Evolutionary conservation across 2,113 vertebrate species (phyloP), one percentile per base, ranked within the genome.

Genomic region (Neolamprologus cancellatus): DNA sequence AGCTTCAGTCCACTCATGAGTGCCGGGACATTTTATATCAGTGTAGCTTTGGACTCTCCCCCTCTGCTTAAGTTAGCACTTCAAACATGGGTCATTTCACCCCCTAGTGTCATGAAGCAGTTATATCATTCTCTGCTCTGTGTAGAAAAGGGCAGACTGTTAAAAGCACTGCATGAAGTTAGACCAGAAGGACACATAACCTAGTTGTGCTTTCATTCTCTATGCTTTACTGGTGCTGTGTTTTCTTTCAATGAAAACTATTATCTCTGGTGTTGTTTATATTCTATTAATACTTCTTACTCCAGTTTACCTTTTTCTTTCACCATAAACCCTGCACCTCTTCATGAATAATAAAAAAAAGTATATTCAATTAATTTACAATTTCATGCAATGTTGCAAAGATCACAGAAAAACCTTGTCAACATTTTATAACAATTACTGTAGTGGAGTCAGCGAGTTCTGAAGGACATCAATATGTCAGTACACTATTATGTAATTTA

Each of bases 41-140:
- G 79, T 17, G 18, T n/a, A 59, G 46, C 81, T 79, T 28, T 53
- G 28, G 83, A 81, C 87, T 84, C 76, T 74, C 55, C 17, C 23
- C 34, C 71, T 79, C 78, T 84, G 79, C 64, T 84, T 82, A 66
- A 80, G 85, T 50, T 25, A 36, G 78, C 79, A 44, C 71, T 86
- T 89, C 71, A 76, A 76, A 76, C 25, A 76, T 46, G 84, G 71
- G 82, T 87, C 88, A 89, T 92, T 91, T 92, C 89, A 81, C 87
- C 91, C 82, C 61, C 87, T 92, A 84, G 86, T 87, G 90, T 82
- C 87, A 87, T 66, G 80, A 88, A 57, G 53, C 59, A 84, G 82
- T 82, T 82, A 88, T 76, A 83, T 86, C 91, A 90, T 52, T 79
- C 48, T 69, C n/a, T 81, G 66, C 46, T 20, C 52, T 76, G 25